Percentiles rank a stretch among this genome's conserved stretches.
Evolutionary conservation across 2,113 vertebrate genomes (phyloP).

Genomic region (Ameiurus melas): DNA sequence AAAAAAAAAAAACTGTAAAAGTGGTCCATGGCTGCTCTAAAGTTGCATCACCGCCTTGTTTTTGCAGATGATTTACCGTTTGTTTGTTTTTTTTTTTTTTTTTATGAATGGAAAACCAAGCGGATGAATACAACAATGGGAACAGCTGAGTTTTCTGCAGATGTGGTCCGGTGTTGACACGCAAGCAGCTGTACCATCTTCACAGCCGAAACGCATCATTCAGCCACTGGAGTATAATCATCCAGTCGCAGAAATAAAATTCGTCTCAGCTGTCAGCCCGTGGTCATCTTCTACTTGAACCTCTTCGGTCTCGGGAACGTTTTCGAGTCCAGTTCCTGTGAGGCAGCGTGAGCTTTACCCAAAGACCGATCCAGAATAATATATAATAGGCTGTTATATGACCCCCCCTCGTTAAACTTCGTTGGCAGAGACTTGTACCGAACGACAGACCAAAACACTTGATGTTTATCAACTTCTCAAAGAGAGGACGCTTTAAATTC

Average conservation of each 20-base stretch:
- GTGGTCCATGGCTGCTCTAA: not conserved
- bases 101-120: not conserved
- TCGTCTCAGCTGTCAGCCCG: conserved; percentile 36
- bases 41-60: not conserved
- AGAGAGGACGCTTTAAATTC: not conserved
- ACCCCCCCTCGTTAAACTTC: conserved; percentile 1
- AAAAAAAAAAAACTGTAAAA: not conserved
- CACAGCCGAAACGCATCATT: not conserved
- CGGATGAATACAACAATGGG: not conserved
- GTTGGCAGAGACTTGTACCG: not conserved
- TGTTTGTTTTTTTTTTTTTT: not conserved
- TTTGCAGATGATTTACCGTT: not conserved
- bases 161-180: conserved; percentile 2
- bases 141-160: not conserved
- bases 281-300: not conserved
- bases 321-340: not conserved
- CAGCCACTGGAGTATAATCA: not conserved
- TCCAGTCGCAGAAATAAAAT: not conserved
- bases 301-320: not conserved
- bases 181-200: conserved; percentile 20
- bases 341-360: not conserved
- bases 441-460: conserved; percentile 10
- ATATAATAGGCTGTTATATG: conserved; percentile 23
- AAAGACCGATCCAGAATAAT: not conserved
- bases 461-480: conserved; percentile 2